Evolutionary conservation across 2,888 invertebrate species (phyloP), one percentile per base, ranked within the genome.

Genomic region (Mythimna loreyi): DNA sequence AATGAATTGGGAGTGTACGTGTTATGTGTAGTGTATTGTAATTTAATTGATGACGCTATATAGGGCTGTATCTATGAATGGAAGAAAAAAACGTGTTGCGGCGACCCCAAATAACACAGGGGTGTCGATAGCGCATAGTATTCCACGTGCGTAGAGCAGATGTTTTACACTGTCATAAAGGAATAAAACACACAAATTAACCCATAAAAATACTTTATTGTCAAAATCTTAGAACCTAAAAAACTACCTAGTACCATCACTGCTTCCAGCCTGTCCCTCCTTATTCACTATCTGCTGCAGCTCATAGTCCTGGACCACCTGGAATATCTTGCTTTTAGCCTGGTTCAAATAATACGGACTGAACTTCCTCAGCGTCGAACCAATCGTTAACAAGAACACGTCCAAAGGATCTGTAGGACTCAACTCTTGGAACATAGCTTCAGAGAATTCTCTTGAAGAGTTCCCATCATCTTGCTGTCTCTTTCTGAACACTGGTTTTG

Each of bases 261-360:
- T 86, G 23, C 78, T 85, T 2, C 81, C 84, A 1, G 82, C 69
- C 61, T 86, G 86, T 0, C 86, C 88, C 1, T 90, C 90, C 57
- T 91, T 92, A 71, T 86, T 86, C 0, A 93, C 85, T 2, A 94
- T 94, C 81, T 95, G 95, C 75, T 94, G 87, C 67, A 95, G 72
- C 79, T 95, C 95, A 77, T 92, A 95, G 55, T 95, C 94, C 72
- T 95, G 95, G 0, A 95, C 95, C n/a, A 94, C 92, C 53, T 94
- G 93, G 63, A 95, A 95, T 60, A 95, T 94, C 78, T 94, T 94
- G 72, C 91, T 93, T 79, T 95, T 95, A 2, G 95, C 95, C 82
- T 94, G 93, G 62, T 95, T 95, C 80, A 95, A 63, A 33, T 93
- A 93, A 68, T 93, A 93, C 0, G 95, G 95, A 0, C 86, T 91